Percentiles rank a stretch among this genome's conserved stretches.
phyloP scores from a whole-genome alignment of 2,888 invertebrate genomes.

The Blastobasis lacticolella region DNA sequence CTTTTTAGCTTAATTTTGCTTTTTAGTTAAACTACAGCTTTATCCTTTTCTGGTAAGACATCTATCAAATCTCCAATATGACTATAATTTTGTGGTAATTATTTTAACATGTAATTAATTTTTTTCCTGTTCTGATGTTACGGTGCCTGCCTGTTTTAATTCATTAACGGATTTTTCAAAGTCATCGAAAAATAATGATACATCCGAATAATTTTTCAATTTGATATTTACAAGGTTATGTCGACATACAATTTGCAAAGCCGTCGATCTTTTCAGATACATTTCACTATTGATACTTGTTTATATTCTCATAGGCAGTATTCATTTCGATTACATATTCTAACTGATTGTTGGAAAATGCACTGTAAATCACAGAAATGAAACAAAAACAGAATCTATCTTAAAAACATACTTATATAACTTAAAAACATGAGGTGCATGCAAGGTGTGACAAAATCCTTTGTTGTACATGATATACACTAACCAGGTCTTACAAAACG shows the following conservation, averaged over 20 bases:
- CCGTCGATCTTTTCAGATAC: constrained; percentile 17
- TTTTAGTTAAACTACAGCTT: constrained; percentile 11
- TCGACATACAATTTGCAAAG: constrained; percentile 19
- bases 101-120: constrained; percentile 11
- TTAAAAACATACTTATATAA: too few species aligned
- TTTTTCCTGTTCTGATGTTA: constrained; percentile 1
- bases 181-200: constrained; percentile 13
- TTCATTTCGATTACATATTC: constrained; percentile 15
- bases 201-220: constrained; percentile 15
- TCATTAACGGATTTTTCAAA: constrained; percentile 16
- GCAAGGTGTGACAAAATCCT: too few species aligned
- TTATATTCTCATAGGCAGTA: constrained; percentile 10
- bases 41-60: constrained; percentile 5
- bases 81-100: constrained; percentile 6
- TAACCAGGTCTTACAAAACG: too few species aligned
- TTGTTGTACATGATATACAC: too few species aligned
- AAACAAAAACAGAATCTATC: too few species aligned
- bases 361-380: constrained; percentile 18
- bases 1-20: constrained; percentile 10
- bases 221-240: constrained; percentile 16
- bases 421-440: too few species aligned
- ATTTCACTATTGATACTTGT: constrained; percentile 6
- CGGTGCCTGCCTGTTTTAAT: neutral
- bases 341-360: constrained; percentile 16
- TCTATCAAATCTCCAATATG: constrained; percentile 11